Percentiles rank a stretch among this genome's conserved stretches.
Evolutionary conservation across 2,113 vertebrate genomes (phyloP).

Genomic region (Zapus hudsonius): DNA sequence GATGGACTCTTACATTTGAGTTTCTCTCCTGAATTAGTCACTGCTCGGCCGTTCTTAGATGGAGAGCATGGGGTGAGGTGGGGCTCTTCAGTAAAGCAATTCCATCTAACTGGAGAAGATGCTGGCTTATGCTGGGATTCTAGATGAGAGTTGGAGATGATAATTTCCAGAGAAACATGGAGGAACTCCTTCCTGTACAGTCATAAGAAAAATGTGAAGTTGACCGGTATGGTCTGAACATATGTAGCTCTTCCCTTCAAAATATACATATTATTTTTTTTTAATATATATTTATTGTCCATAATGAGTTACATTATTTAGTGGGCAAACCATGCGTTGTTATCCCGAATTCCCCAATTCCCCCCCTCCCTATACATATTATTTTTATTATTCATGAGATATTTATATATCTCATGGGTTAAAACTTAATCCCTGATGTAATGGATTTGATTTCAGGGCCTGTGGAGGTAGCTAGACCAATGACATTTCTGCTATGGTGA

Average conservation of each 20-base stretch:
- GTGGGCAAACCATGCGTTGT: no score
- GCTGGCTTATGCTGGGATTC: neutral
- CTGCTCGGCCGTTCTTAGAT: constrained; percentile 41
- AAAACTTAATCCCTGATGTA: neutral
- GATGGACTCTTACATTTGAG: neutral
- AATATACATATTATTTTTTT: no score
- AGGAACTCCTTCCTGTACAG: neutral
- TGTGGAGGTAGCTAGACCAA: neutral
- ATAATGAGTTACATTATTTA: no score
- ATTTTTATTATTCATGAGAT: no score
- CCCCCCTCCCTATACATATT: no score
- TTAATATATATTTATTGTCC: no score
- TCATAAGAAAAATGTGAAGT: neutral
- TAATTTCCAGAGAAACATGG: neutral
- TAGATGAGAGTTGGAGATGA: neutral
- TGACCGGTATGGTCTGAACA: neutral
- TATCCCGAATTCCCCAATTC: no score
- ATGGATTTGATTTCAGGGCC: neutral
- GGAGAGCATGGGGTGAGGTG: neutral
- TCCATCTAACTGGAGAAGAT: neutral
- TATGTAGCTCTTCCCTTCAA: neutral
- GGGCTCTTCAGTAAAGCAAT: neutral
- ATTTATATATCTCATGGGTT: no score
- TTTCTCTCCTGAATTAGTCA: neutral
- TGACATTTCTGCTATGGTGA: neutral